Evolutionary conservation across 2,797 vertebrate species (phyloP), one percentile per base, ranked within the genome.

Genomic region (Champsocephalus esox): DNA sequence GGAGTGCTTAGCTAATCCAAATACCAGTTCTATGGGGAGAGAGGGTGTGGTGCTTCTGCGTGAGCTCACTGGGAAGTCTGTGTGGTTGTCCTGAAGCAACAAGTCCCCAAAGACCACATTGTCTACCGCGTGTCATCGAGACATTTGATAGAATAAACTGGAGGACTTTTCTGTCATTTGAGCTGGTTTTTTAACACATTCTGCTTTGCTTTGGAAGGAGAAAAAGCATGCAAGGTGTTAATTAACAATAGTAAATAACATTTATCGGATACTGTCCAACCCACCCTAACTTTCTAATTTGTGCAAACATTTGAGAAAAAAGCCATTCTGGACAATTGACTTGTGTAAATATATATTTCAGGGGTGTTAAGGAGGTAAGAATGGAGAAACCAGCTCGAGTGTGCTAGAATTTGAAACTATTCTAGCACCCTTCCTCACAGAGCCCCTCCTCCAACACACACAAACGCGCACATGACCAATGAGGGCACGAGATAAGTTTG

Each of bases 1-100:
- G 2, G 50, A 71, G 71, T 58, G 60, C 73, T 77, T 3, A 76
- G 84, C 88, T 88, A 79, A 87, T 87, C 58, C 69, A 82, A 90
- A 92, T 88, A 90, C 89, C 90, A 92, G 89, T 89, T 89, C 52
- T 52, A 78, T 68, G 83, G 74, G 70, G 76, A 82, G 74, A 1
- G 32, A 83, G 90, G 90, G 89, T 64, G 87, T 86, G 89, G 82
- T 49, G 55, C 72, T 49, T 19, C 68, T 64, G 71, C 64, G 50
- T 77, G 75, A 82, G 70, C 66, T 74, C 45, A 80, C 71, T 75
- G 57, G 59, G 70, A 5, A 51, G 63, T 71, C 67, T 75, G 66
- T 69, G 67, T 75, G 46, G 45, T 57, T 73, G 63, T 80, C 69
- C 74, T 1, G 38, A 71, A 75, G 66, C 46, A 84, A 76, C 81